Evolutionary conservation across 2,113 vertebrate species (phyloP), one percentile per base, ranked within the genome.

Genomic region (Ageneiosus marmoratus): DNA sequence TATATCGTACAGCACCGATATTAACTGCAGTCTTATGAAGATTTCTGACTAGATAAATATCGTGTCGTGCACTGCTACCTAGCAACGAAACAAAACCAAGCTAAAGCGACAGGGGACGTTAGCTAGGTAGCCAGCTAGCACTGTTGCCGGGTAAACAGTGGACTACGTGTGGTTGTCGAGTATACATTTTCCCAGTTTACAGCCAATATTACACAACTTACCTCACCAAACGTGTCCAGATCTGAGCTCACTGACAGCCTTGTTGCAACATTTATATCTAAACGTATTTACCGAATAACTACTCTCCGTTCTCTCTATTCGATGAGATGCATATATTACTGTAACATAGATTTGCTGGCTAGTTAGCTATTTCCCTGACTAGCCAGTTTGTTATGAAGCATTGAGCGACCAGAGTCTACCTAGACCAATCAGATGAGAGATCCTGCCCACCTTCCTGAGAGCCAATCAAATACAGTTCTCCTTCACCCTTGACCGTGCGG

Each of bases 321-420:
- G 20, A 27, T 18, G 29, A 3, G 2, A 41, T 41, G 5, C 5
- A 41, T 41, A 41, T 41, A 41, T 41, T 5, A 41, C 37, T 41
- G 37, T 5, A 41, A 41, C 37, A 41, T 41, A 41, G 37, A 41
- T 3, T 48, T 2, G 51, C 60, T 29, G 55, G 81, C 62, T 83
- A 10, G 55, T 7, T 58, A 65, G 41, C 81, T 27, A 15, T 32
- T 56, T 15, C 16, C 5, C 18, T 46, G 24, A 56, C 37, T 27
- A 67, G 62, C 73, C 82, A 91, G 91, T 92, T 90, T 84, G 88
- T 88, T 90, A 46, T 63, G 53, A 51, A 80, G 77, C 81, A 12
- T 80, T 58, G 27, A 55, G 81, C 29, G 88, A 86, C 74, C 89
- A 83, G 80, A 89, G 90, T 78, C 32, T 80, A 5, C 24, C 67